Base-by-base conservation (phyloP, 2,797 vertebrate species). In the Phaenicophaeus curvirostris region DNA sequence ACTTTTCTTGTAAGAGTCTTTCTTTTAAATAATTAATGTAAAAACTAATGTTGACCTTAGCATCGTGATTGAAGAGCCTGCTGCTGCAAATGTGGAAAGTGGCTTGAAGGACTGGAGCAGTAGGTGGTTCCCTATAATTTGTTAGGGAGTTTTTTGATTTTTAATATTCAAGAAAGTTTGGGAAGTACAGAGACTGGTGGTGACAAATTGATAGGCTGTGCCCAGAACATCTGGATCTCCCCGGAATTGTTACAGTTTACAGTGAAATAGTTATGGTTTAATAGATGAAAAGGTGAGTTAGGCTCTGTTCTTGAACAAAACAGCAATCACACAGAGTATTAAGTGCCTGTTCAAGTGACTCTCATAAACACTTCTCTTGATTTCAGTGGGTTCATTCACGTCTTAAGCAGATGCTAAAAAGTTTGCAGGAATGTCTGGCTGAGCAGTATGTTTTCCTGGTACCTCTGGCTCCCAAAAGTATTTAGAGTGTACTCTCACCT, bases 341-440 rank as follows among this genome's bases (percentile, higher is more conserved):
- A 92, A 90, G 59, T 88, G 42, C 55, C 1, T 6, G 55, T 73
- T 94, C 59, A 87, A 82, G 80, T 85, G 89, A 85, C 84, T 95
- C 81, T 90, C 53, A 57, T 87, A 84, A 95, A 82, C 81, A 77
- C 87, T 93, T 84, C 42, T 78, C 61, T 79, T 63, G 86, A 93
- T 92, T 96, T 95, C 67, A 58, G 81, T 84, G 67, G 21, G 39
- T 79, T 91, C 57, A 67, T 93, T 93, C 75, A 46, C 57, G 53
- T 89, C 82, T 92, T 90, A 90, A 92, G 33, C 41, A 85, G 61
- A 93, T 85, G 53, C 86, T 87, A 79, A 90, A 73, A 93, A 37
- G 33, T 77, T 87, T 92, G 35, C 65, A 87, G 61, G 30, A 93
- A 58, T 46, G n/a, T 77, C 55, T 89, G 67, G 69, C 51, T 90